Base-by-base conservation (phyloP, 2,888 invertebrate species). In the Phortica magna region DNA sequence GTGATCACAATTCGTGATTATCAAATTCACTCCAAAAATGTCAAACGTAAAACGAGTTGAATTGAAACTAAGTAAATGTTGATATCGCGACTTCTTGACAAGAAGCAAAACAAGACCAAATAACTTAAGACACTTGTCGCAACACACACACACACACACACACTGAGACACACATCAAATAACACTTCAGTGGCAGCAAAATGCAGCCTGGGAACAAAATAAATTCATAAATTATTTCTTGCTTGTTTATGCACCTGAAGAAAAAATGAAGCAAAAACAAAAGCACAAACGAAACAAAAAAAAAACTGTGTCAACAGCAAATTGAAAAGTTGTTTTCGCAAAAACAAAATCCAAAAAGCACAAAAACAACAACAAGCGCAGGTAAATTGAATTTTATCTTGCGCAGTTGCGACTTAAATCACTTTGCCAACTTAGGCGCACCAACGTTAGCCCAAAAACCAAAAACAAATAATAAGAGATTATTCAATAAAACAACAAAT, bases 321-420 rank as follows among this genome's bases (percentile, higher is more conserved):
- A 85, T 85, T 87, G 82, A 85, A 85, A 85, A 87, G 87, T 85
- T 85, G 85, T 85, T 84, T 87, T 84, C 79, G 79, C 82, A 78
- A 76, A 80, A 79, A 76, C 39, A 6, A 57, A 73, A 74, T n/a
- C n/a, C n/a, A 76, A 43, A 77, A 71, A 77, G 43, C 42, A 48
- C 6, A 74, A 14, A 22, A 73, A 41, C 14, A 57, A 14, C 48
- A 71, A 71, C n/a, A 79, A 75, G 79, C 77, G 79, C 31, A 12
- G 81, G 83, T 76, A 81, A 82, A 80, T 83, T 80, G 78, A 87
- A 85, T 83, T 87, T 85, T 31, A 22, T 71, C 10, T 5, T 19
- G 59, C 59, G 59, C 59, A 61, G 17, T 43, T 71, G 12, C 43
- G 17, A 14, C 42, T 43, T 68, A 68, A 48, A 19, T 7, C 39